Evolutionary conservation across 1,140 invertebrate genomes (phyloP).

Genomic region (Ylistrum balloti): DNA sequence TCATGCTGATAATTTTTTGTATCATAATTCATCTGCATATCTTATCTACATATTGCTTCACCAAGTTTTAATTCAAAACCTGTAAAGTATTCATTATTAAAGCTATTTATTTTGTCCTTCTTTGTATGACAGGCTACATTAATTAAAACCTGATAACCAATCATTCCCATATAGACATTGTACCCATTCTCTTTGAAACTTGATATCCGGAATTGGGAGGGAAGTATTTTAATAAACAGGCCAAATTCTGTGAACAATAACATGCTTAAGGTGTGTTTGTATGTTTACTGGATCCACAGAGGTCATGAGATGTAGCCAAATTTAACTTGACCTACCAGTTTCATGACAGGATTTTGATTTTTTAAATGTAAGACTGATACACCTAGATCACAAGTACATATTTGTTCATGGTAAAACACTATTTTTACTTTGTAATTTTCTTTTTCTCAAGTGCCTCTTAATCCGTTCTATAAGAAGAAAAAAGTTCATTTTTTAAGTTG

Average conservation of each 20-base stretch:
- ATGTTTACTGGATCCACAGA: not conserved
- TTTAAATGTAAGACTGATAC: not conserved
- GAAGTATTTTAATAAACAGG: conserved; percentile 8
- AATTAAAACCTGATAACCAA: not conserved
- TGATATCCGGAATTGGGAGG: not conserved
- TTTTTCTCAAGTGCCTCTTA: too few species aligned
- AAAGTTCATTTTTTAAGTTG: too few species aligned
- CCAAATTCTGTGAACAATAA: not conserved
- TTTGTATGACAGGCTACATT: not conserved
- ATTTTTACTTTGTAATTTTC: too few species aligned
- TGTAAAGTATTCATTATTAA: not conserved
- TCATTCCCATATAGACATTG: not conserved
- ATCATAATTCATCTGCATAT: not conserved
- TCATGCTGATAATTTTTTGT: not conserved
- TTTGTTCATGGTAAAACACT: not conserved
- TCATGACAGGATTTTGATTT: too few species aligned
- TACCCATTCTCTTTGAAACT: not conserved
- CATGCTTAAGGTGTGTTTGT: not conserved
- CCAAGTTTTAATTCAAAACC: not conserved
- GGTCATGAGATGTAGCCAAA: not conserved
- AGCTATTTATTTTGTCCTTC: not conserved
- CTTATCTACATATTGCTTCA: too few species aligned
- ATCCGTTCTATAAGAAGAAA: too few species aligned
- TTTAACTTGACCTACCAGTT: not conserved
- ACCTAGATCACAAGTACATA: not conserved